phyloP scores from a whole-genome alignment of 2,113 vertebrate genomes.

The Eretmochelys imbricata region DNA sequence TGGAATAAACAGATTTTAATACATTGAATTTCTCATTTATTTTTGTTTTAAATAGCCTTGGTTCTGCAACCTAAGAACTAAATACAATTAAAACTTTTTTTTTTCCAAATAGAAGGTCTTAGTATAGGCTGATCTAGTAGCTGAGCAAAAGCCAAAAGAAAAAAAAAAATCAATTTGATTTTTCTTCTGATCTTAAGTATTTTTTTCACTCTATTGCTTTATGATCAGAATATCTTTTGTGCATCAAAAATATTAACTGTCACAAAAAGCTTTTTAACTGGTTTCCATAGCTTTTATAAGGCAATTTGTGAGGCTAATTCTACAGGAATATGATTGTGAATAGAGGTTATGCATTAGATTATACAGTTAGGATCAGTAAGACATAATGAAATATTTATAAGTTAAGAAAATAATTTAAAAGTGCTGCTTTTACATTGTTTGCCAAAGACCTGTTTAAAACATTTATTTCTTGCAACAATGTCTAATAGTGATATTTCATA shows the following conservation, averaged over 20 bases:
- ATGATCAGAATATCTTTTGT: background rate
- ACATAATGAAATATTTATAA: background rate
- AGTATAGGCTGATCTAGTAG: background rate
- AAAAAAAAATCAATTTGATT: background rate
- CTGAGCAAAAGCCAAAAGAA: too few species aligned
- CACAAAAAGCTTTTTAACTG: background rate
- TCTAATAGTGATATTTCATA: background rate
- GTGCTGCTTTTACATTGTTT: background rate
- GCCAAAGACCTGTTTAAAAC: background rate
- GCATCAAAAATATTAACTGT: constrained; percentile 8
- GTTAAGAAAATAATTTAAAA: background rate
- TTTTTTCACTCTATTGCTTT: constrained; percentile 18
- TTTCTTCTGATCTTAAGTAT: background rate
- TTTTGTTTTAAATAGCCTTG: background rate
- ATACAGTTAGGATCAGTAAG: background rate
- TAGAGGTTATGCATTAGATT: background rate
- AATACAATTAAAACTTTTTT: background rate
- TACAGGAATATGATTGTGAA: background rate
- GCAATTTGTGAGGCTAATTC: constrained; percentile 19
- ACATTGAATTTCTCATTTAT: too few species aligned
- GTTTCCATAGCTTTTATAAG: background rate
- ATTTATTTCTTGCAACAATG: background rate
- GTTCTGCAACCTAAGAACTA: background rate
- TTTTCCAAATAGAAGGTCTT: background rate
- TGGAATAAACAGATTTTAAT: background rate